Percentiles rank a stretch among this genome's conserved stretches.
These are phyloP conservation scores for Polypterus senegalus DNA, from an alignment of 2,113 vertebrate species.

Conservation along the genomic window DNA sequence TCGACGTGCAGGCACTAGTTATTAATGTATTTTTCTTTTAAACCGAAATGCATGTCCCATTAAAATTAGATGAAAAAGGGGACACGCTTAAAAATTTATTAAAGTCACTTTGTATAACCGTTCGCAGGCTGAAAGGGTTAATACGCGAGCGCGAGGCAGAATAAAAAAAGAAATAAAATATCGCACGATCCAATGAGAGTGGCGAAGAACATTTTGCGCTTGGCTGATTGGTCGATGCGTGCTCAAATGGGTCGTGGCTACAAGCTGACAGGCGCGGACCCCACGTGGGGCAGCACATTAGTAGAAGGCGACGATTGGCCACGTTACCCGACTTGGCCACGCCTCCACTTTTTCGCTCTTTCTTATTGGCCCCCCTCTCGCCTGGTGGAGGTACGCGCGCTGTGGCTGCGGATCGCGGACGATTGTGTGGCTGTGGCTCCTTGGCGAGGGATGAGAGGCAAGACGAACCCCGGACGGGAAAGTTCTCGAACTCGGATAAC, in stretches of 20 bases:
- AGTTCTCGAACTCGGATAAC: background rate
- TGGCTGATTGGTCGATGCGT: slow-evolving; percentile 37
- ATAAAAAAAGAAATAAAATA: slow-evolving; percentile 41
- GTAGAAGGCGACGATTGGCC: slow-evolving; percentile 27
- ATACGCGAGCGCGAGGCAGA: slow-evolving; percentile 52
- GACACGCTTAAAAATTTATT: slow-evolving; percentile 25
- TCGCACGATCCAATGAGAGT: slow-evolving; percentile 46
- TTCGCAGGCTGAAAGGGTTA: slow-evolving; percentile 34
- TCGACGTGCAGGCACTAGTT: too few relatives aligned
- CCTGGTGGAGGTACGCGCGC: slow-evolving; percentile 34
- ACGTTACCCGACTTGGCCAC: slow-evolving; percentile 12
- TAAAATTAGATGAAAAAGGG: slow-evolving; percentile 12
- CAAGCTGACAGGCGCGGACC: slow-evolving; percentile 26
- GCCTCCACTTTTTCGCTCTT: slow-evolving; percentile 5
- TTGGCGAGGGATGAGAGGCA: too few relatives aligned
- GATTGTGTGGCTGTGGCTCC: too few relatives aligned
- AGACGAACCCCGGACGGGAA: too few relatives aligned
- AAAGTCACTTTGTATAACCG: slow-evolving; percentile 34
- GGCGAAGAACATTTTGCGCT: slow-evolving; percentile 46
- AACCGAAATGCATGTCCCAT: slow-evolving; percentile 18
- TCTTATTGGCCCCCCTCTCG: slow-evolving; percentile 20
- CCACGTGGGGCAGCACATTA: slow-evolving; percentile 45
- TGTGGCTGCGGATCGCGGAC: slow-evolving; percentile 26
- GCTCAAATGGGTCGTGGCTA: slow-evolving; percentile 20
- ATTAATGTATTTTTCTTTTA: too few relatives aligned